Percentiles rank a stretch among this genome's conserved stretches.
Evolutionary conservation across 2,113 vertebrate genomes (phyloP).

Genomic region (Pomatostomus ruficeps): DNA sequence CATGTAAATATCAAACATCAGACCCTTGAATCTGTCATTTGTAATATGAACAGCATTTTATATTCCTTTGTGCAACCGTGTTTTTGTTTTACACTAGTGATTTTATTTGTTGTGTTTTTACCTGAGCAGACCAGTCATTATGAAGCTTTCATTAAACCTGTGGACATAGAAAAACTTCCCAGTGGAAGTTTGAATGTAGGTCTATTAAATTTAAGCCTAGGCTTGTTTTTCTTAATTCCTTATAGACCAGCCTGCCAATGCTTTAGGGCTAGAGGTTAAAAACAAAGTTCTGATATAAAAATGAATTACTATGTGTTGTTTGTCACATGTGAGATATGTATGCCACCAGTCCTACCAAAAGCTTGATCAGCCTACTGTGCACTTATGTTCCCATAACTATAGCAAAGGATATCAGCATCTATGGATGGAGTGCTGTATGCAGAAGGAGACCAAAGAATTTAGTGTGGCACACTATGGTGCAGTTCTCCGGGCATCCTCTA

Average conservation of each 20-base stretch:
- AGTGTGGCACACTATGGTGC: background rate
- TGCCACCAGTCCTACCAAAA: background rate
- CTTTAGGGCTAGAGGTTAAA: background rate
- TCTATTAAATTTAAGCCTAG: background rate
- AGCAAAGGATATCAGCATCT: background rate
- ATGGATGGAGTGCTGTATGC: background rate
- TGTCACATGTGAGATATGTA: background rate
- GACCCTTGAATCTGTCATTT: conserved; percentile 52
- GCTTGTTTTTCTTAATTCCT: background rate
- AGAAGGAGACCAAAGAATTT: background rate
- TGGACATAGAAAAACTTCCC: background rate
- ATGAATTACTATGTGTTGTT: background rate
- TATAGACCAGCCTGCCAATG: background rate
- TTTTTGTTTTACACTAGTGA: background rate
- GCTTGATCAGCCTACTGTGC: background rate
- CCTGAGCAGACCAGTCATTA: background rate
- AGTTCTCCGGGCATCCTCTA: background rate
- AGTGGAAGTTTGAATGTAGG: background rate
- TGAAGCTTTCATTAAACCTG: background rate
- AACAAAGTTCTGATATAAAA: background rate
- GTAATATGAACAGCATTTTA: conserved; percentile 7
- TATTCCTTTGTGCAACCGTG: background rate
- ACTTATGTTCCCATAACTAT: background rate
- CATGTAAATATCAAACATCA: conserved; percentile 72
- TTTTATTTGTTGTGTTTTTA: background rate